Percentiles rank a stretch among this genome's conserved stretches.
These are phyloP conservation scores for Diglossa cyanea DNA, from an alignment of 2,797 vertebrate genomes.

Conservation along the genomic window DNA sequence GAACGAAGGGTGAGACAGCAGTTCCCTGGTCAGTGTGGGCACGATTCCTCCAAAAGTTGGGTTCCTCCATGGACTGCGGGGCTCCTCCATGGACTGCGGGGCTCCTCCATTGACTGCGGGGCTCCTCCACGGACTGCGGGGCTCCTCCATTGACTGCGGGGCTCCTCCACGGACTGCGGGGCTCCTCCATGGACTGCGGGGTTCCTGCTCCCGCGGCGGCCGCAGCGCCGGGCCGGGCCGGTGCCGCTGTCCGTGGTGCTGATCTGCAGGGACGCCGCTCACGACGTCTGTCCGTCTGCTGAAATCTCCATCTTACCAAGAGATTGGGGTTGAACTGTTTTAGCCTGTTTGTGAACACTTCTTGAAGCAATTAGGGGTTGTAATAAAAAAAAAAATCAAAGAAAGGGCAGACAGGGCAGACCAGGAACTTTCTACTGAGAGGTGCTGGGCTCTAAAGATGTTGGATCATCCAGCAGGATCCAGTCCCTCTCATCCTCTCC, in stretches of 20 bases:
- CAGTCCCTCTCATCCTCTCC: neutral
- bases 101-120: too few species aligned
- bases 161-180: too few species aligned
- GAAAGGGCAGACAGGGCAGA: accelerated
- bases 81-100: neutral
- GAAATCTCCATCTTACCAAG: accelerated
- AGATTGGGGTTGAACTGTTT: accelerated
- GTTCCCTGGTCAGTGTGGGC: neutral
- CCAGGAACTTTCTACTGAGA: neutral
- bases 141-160: neutral
- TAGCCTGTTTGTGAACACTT: neutral
- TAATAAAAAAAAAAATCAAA: too few species aligned
- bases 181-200: accelerated
- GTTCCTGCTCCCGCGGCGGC: accelerated
- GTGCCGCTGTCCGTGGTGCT: conserved; percentile 75
- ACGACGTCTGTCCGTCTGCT: accelerated
- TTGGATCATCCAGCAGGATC: neutral
- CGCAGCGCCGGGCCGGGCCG: neutral
- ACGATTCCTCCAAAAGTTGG: accelerated
- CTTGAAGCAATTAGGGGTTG: neutral
- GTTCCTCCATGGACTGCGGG: accelerated
- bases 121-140: accelerated
- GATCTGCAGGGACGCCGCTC: neutral
- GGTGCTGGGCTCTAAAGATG: neutral
- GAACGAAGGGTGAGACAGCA: neutral